phyloP scores from a whole-genome alignment of 2,797 vertebrate species.

The Hoplostethus mediterraneus region DNA sequence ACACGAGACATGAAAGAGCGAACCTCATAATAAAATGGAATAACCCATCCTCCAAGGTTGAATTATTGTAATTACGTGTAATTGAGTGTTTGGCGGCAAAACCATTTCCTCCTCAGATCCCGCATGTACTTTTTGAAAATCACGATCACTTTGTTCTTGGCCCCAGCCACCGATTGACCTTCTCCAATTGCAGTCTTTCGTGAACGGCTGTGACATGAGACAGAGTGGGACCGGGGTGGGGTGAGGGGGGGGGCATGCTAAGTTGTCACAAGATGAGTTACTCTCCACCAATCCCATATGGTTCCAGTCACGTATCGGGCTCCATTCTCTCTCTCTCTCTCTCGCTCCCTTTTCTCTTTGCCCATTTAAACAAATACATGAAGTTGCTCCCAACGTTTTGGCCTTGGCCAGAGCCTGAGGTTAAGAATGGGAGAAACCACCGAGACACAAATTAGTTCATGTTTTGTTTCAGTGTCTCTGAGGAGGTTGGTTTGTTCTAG shows the following conservation, averaged over 20 bases:
- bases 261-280: slow-evolving; percentile 78
- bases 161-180: slow-evolving; percentile 77
- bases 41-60: slow-evolving; percentile 82
- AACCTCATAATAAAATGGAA: slow-evolving; percentile 83
- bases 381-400: slow-evolving; percentile 46
- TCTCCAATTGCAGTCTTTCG: slow-evolving; percentile 81
- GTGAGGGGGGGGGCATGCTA: slow-evolving; percentile 35
- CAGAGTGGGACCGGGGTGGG: slow-evolving; percentile 56
- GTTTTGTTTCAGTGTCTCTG: slow-evolving; percentile 70
- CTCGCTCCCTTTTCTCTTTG: slow-evolving; percentile 49
- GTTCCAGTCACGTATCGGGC: slow-evolving; percentile 73
- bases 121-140: slow-evolving; percentile 77
- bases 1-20: slow-evolving; percentile 74
- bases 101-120: slow-evolving; percentile 80
- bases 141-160: slow-evolving; percentile 81
- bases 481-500: slow-evolving; percentile 62
- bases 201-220: slow-evolving; percentile 76
- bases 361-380: slow-evolving; percentile 73
- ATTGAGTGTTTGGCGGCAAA: slow-evolving; percentile 84
- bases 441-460: slow-evolving; percentile 70
- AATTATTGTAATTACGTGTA: slow-evolving; percentile 84
- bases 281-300: slow-evolving; percentile 74
- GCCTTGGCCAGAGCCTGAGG: slow-evolving; percentile 62
- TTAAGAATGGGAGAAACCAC: slow-evolving; percentile 75
- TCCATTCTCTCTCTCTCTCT: slow-evolving; percentile 50